Percentiles rank a stretch among this genome's conserved stretches.
Evolutionary conservation across 2,888 invertebrate species (phyloP).

Genomic region (Thereva unica): DNA sequence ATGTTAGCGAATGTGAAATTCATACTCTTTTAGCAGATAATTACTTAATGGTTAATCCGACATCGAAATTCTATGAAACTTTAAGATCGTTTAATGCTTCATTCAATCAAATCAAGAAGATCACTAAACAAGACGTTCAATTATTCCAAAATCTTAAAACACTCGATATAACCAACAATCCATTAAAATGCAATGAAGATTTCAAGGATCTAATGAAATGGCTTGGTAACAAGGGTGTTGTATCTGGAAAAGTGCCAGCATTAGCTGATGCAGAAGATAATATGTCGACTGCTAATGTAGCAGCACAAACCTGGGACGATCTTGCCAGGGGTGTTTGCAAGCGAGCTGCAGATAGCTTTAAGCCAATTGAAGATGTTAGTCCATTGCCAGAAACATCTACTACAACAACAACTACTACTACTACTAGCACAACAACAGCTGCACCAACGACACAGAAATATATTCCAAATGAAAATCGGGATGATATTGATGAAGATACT

Average conservation of each 20-base stretch:
- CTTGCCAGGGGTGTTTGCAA: slow-evolving; percentile 55
- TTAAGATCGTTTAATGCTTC: slow-evolving; percentile 64
- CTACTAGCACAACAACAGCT: slow-evolving; percentile 23
- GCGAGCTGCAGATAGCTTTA: slow-evolving; percentile 44
- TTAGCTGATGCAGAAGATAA: slow-evolving; percentile 47
- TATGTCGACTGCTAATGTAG: slow-evolving; percentile 26
- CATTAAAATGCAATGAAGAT: slow-evolving; percentile 69
- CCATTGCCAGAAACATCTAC: slow-evolving; percentile 6
- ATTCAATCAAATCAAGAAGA: slow-evolving; percentile 52
- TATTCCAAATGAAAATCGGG: slow-evolving; percentile 49
- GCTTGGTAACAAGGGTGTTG: slow-evolving; percentile 50
- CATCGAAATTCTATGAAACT: slow-evolving; percentile 60
- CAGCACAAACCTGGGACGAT: slow-evolving; percentile 51
- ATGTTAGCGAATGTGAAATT: slow-evolving; percentile 71
- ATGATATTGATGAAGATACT: slow-evolving; percentile 55
- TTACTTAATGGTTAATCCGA: slow-evolving; percentile 53
- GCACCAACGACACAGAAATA: slow-evolving; percentile 39
- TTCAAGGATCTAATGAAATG: slow-evolving; percentile 67
- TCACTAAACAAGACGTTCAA: slow-evolving; percentile 51
- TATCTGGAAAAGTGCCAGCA: slow-evolving; percentile 48
- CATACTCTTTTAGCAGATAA: slow-evolving; percentile 68
- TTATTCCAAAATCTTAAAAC: slow-evolving; percentile 57
- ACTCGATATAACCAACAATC: slow-evolving; percentile 66
- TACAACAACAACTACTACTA: slow-evolving; percentile 14
- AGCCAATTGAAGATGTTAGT: slow-evolving; percentile 40